Evolutionary conservation across 1,140 invertebrate species (phyloP).

Genomic region (Solenopsis fugax): DNA sequence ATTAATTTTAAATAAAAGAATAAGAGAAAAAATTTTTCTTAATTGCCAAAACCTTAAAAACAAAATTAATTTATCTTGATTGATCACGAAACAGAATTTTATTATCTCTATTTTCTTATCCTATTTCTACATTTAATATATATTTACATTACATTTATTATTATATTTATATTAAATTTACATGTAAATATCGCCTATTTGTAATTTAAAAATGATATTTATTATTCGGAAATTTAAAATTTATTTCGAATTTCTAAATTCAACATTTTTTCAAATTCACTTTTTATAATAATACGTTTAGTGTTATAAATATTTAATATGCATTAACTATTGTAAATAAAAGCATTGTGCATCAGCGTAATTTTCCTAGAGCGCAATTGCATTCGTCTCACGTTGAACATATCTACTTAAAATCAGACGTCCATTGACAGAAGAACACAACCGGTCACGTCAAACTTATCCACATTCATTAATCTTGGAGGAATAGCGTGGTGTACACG

Average conservation of each 20-base stretch:
- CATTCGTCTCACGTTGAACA: not conserved
- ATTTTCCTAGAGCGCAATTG: not conserved
- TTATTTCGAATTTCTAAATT: not conserved
- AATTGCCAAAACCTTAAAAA: not conserved
- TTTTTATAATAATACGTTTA: not conserved
- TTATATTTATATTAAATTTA: not conserved
- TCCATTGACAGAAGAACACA: not conserved
- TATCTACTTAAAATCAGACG: not conserved
- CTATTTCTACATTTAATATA: not conserved
- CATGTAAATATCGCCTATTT: not conserved
- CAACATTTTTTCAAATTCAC: not conserved
- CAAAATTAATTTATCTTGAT: not conserved
- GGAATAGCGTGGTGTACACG: not conserved
- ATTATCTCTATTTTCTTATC: not conserved
- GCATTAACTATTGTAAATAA: not conserved
- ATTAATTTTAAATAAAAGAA: not conserved
- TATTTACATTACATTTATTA: not conserved
- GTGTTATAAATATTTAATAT: no score
- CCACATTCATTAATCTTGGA: constrained; percentile 11
- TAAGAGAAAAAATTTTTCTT: not conserved
- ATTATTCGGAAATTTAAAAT: not conserved
- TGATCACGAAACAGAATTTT: not conserved
- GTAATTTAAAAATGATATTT: constrained; percentile 4
- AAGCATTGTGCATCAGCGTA: not conserved
- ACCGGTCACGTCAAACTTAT: not conserved